These are phyloP conservation scores for Mimas tiliae DNA, from an alignment of 2,888 invertebrate genomes.

Conservation along the genomic window DNA sequence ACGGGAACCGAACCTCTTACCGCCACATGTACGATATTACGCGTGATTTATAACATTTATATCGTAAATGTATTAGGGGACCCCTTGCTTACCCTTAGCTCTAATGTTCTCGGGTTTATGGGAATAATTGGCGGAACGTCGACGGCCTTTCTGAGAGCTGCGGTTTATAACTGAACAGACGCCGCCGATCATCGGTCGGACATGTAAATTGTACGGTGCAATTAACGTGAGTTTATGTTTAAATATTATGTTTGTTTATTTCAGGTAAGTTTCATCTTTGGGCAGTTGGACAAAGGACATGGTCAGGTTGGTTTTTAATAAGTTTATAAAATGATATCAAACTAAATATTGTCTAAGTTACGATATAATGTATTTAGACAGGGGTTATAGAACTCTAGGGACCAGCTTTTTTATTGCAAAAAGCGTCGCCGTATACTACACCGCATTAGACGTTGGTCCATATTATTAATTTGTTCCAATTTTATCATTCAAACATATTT, in stretches of 20 bases:
- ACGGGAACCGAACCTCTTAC: constrained; percentile 59
- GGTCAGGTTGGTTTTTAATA: too few species aligned
- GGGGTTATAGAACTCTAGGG: too few species aligned
- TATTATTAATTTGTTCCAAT: too few species aligned
- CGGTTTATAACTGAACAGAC: too few species aligned
- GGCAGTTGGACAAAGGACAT: too few species aligned
- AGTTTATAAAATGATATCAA: not conserved
- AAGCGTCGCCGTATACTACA: too few species aligned
- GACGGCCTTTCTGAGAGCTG: not conserved
- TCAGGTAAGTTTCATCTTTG: constrained; percentile 60
- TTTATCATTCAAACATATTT: too few species aligned
- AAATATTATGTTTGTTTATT: constrained; percentile 51
- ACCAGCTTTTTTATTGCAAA: too few species aligned
- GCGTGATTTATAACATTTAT: constrained; percentile 84
- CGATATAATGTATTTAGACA: too few species aligned
- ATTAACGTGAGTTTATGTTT: constrained; percentile 18
- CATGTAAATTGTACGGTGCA: not conserved
- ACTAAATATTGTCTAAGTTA: too few species aligned
- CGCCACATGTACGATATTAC: constrained; percentile 84
- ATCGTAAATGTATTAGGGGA: constrained; percentile 83
- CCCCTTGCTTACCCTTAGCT: constrained; percentile 48
- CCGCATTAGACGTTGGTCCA: too few species aligned
- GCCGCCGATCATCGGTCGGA: too few species aligned
- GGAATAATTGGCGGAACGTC: constrained; percentile 60
- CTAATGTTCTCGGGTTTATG: constrained; percentile 69